phyloP scores from a whole-genome alignment of 2,113 vertebrate genomes.

The Hylia prasina region DNA sequence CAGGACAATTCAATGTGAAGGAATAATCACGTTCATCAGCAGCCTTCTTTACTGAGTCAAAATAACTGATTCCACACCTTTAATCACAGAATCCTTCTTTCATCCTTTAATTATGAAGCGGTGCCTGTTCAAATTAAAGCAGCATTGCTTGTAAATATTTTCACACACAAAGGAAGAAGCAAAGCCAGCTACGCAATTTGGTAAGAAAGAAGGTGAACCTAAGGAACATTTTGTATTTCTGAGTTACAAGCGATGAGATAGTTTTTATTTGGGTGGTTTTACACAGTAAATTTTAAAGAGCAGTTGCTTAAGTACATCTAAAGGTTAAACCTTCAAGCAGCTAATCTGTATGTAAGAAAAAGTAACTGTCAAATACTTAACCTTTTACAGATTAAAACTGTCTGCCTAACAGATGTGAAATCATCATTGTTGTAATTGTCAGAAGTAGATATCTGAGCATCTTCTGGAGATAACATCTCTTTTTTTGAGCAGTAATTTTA shows the following conservation, averaged over 20 bases:
- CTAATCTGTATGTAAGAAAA: constrained; percentile 70
- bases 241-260: constrained; percentile 21
- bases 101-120: constrained; percentile 36
- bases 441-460: constrained; percentile 59
- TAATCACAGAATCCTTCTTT: constrained; percentile 2
- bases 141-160: constrained; percentile 25
- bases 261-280: constrained; percentile 67
- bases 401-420: constrained; percentile 71
- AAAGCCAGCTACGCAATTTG: constrained; percentile 33
- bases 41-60: neutral
- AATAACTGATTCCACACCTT: constrained; percentile 26
- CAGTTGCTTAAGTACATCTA: constrained; percentile 63
- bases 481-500: constrained; percentile 47
- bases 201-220: neutral
- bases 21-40: constrained; percentile 6
- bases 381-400: constrained; percentile 73
- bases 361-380: constrained; percentile 74
- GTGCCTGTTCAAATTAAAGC: constrained; percentile 11
- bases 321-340: constrained; percentile 69
- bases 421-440: constrained; percentile 64
- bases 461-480: constrained; percentile 39
- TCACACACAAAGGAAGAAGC: constrained; percentile 31
- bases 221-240: constrained; percentile 10
- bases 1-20: neutral
- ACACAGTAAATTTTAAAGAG: constrained; percentile 50